Evolutionary conservation across 2,888 invertebrate species (phyloP).

Genomic region (Lasioglossum oenotherae): DNA sequence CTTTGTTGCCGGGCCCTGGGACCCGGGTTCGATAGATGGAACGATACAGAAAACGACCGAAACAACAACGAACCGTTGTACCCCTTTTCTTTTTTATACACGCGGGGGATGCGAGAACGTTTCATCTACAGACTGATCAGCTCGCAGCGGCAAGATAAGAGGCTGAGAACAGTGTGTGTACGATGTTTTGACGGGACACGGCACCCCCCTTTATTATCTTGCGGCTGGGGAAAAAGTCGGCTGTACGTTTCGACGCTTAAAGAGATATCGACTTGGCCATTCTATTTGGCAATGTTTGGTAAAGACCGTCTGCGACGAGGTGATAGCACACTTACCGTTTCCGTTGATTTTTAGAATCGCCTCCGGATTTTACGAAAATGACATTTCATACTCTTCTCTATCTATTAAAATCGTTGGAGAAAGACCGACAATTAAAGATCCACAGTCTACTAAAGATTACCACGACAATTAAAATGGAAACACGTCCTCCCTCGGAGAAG

Average conservation of each 20-base stretch:
- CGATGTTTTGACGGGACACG: conserved; percentile 12
- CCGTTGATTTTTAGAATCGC: background rate
- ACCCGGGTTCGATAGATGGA: conserved; percentile 29
- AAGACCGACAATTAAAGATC: too few relatives aligned
- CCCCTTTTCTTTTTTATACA: conserved; percentile 33
- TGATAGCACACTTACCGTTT: background rate
- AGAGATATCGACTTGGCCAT: background rate
- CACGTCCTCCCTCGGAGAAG: background rate
- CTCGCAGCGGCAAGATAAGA: background rate
- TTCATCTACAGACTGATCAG: conserved; percentile 31
- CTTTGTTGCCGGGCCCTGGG: conserved; percentile 47
- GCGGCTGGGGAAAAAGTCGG: background rate
- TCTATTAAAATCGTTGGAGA: background rate
- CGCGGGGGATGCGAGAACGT: conserved; percentile 37
- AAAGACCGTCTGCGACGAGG: background rate
- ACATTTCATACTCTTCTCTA: background rate
- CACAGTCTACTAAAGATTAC: background rate
- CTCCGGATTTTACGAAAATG: background rate
- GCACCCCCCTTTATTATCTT: conserved; percentile 25
- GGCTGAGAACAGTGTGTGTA: conserved; percentile 6
- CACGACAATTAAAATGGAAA: background rate
- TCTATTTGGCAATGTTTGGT: background rate
- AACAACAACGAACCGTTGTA: conserved; percentile 45
- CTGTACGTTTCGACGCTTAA: background rate
- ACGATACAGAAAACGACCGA: conserved; percentile 55